Evolutionary conservation across 2,797 vertebrate genomes (phyloP), one percentile per base, ranked within the genome.

Genomic region (Esox lucius): DNA sequence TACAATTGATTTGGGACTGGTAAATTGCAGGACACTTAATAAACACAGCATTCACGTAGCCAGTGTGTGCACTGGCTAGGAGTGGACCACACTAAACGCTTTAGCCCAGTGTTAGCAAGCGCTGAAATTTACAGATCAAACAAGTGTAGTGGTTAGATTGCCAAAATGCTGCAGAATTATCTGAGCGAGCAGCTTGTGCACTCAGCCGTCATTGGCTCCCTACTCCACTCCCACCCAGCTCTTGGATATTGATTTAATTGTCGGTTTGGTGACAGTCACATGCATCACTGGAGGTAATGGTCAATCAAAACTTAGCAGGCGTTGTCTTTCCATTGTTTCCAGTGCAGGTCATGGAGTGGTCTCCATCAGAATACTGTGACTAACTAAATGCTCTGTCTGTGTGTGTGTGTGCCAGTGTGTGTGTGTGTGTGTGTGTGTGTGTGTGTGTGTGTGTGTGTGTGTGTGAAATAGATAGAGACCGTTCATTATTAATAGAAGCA

Each of bases 161-260:
- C 61, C n/a, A 13, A 33, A 33, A 66, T 8, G 28, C 26, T 66
- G 13, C 15, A 3, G 13, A 12, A 64, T 76, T 69, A 75, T 56
- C 68, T 84, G 67, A 78, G 80, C 39, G 68, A 75, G 74, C 70
- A 78, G 80, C 71, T 76, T 39, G 46, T 94, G 94, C 94, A 93
- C 95, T 92, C 94, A 94, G 94, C 92, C 93, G 95, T 94, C 95
- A 95, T 95, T 91, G 93, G 92, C 93, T 95, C 94, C 94, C 94
- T 92, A 93, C 76, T 76, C 95, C 92, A 93, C 95, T 94, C 95
- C 69, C 68, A 71, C 83, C 83, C 83, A 48, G 84, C 82, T 75
- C 83, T 94, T 94, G 94, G 96, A 95, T 97, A 97, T 97, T 96
- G 96, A 98, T 98, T 96, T 94, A 95, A 96, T 97, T 96, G 95